Base-by-base conservation (phyloP, 2,797 vertebrate genomes). In the Periparus ater region DNA sequence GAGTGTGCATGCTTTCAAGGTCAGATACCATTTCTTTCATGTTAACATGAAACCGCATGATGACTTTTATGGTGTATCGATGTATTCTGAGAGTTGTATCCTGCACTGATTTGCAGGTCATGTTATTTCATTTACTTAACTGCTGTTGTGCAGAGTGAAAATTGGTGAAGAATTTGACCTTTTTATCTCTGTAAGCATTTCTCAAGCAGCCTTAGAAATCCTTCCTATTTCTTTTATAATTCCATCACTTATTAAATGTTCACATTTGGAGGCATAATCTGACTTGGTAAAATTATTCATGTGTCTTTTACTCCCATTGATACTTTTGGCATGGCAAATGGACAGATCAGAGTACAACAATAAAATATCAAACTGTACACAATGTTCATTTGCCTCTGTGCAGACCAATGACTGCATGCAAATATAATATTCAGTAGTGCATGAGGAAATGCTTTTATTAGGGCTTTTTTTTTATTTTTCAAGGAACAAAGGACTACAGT, bases 131-230 rank as follows among this genome's bases (percentile, higher is more conserved):
- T 88, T 95, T 86, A 78, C 51, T 91, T 89, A 53, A 74, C 42
- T 82, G 44, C 58, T 58, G 44, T 84, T 79, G 22, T 23, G 26
- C 6, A 1, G 51, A 48, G 47, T 85, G 48, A 94, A 85, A 93
- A 95, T 26, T 57, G 51, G 66, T 54, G 58, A 95, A 82, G 34
- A 95, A 80, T 82, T 89, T 92, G 63, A 95, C 72, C 67, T 87
- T 95, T 92, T 70, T 73, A 82, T 51, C 71, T 92, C 74, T n/a
- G 13, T 34, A 65, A 74, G 62, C 27, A 9, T 72, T 85, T 77
- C 54, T 72, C 18, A 5, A 83, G 17, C 14, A 83, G 36, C 16
- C 40, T 48, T 45, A 83, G 78, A 91, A 93, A 95, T 65, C 40
- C 21, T 89, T 55, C 34, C 50, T 51, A 60, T 21, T 89, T 47